These are phyloP conservation scores for Planiliza haematocheilus DNA, from an alignment of 2,113 vertebrate species.

Conservation along the genomic window DNA sequence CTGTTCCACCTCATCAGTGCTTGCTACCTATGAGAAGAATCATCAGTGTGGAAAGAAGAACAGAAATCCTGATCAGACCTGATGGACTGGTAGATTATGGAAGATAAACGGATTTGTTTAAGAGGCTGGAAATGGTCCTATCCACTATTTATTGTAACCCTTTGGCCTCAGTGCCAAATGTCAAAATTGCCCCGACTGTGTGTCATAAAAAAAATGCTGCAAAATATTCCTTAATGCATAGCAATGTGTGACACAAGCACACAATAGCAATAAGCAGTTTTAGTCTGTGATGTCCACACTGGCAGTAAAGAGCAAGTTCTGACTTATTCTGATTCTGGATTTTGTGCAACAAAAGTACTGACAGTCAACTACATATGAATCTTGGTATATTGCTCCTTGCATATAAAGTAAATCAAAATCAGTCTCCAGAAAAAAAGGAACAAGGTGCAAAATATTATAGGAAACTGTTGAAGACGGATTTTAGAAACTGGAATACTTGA, in stretches of 20 bases:
- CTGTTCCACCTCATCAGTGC: conserved; percentile 25
- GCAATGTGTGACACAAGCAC: background rate
- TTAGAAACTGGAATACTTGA: too few species aligned
- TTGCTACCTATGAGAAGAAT: conserved; percentile 18
- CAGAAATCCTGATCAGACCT: conserved; percentile 21
- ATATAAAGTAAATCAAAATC: too few species aligned
- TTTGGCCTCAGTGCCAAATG: background rate
- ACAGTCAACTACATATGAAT: too few species aligned
- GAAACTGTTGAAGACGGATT: too few species aligned
- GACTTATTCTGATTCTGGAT: too few species aligned
- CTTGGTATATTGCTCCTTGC: too few species aligned
- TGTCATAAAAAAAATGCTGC: background rate
- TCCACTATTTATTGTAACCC: background rate
- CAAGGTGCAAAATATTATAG: too few species aligned
- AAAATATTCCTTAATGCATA: background rate
- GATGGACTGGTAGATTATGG: background rate
- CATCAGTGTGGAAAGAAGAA: conserved; percentile 3
- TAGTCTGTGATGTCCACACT: conserved; percentile 6
- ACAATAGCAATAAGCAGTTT: conserved; percentile 11
- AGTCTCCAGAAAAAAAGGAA: too few species aligned
- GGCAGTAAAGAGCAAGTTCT: conserved; percentile 2
- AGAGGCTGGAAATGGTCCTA: background rate
- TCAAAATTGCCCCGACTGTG: background rate
- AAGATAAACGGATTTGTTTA: conserved; percentile 1
- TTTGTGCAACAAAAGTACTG: too few species aligned